Evolutionary conservation across 2,888 invertebrate species (phyloP).

Genomic region (Drosophila leonis): DNA sequence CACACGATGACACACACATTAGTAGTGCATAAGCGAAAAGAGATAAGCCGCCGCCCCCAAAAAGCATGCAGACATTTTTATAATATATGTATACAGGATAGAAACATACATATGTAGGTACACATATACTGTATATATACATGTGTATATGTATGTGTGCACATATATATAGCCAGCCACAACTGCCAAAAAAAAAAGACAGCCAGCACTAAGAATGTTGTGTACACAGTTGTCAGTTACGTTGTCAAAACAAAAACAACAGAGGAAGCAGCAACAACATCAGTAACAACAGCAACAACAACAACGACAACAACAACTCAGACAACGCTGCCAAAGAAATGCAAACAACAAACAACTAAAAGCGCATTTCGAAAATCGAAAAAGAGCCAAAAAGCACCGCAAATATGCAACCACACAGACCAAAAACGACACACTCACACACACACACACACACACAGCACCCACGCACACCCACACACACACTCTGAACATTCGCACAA

Average conservation of each 20-base stretch:
- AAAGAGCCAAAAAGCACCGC: constrained; percentile 58
- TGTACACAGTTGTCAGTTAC: constrained; percentile 53
- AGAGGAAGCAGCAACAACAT: constrained; percentile 16
- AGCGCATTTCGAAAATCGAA: constrained; percentile 73
- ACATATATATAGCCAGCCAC: constrained; percentile 8
- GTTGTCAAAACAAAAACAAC: constrained; percentile 34
- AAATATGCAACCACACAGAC: constrained; percentile 70
- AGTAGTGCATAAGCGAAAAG: constrained; percentile 33
- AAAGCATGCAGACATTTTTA: constrained; percentile 42
- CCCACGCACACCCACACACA: neutral
- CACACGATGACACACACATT: constrained; percentile 4
- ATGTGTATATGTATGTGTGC: neutral
- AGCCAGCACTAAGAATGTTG: constrained; percentile 41
- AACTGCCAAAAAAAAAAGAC: constrained; percentile 30
- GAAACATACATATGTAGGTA: neutral
- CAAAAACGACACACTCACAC: constrained; percentile 27
- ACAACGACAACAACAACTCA: constrained; percentile 25
- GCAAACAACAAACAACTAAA: constrained; percentile 64
- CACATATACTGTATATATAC: neutral
- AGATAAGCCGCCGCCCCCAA: constrained; percentile 57
- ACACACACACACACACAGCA: neutral
- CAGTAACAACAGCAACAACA: constrained; percentile 29
- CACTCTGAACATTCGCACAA: constrained; percentile 56
- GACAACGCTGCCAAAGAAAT: constrained; percentile 50
- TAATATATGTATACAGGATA: constrained; percentile 9